These are phyloP conservation scores for Zootoca vivipara DNA, from an alignment of 2,113 vertebrate species.

Conservation along the genomic window DNA sequence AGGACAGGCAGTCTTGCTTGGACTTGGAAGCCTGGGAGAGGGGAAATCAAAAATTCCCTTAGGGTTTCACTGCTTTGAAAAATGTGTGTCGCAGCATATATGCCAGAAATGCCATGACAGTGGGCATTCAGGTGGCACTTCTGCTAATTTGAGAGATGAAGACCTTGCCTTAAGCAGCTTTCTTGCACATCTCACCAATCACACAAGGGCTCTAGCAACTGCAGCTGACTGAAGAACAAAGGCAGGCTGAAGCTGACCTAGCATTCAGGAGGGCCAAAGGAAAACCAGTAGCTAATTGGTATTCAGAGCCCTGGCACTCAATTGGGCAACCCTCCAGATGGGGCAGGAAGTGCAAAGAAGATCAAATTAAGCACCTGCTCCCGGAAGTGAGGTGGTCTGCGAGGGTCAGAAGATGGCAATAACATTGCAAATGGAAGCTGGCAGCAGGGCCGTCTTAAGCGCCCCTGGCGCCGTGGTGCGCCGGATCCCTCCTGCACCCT, in stretches of 20 bases:
- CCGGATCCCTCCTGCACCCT: too few relatives aligned
- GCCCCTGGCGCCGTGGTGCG: too few relatives aligned
- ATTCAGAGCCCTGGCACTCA: background rate
- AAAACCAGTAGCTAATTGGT: background rate
- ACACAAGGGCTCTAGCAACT: background rate
- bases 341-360: background rate
- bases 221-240: background rate
- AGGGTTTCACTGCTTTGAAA: background rate
- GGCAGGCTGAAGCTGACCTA: background rate
- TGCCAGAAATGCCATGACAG: background rate
- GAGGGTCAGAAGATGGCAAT: background rate
- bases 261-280: background rate
- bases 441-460: too few relatives aligned
- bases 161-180: background rate
- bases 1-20: background rate
- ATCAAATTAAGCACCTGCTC: background rate
- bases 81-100: background rate
- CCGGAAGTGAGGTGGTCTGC: background rate
- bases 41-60: background rate
- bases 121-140: background rate
- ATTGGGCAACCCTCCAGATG: constrained; percentile 26
- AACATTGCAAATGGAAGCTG: background rate
- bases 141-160: background rate
- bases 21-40: background rate
- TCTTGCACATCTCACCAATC: background rate